Percentiles rank a stretch among this genome's conserved stretches.
Conservation (phyloP, 1,140 invertebrate genomes). For the Littorina saxatilis region DNA sequence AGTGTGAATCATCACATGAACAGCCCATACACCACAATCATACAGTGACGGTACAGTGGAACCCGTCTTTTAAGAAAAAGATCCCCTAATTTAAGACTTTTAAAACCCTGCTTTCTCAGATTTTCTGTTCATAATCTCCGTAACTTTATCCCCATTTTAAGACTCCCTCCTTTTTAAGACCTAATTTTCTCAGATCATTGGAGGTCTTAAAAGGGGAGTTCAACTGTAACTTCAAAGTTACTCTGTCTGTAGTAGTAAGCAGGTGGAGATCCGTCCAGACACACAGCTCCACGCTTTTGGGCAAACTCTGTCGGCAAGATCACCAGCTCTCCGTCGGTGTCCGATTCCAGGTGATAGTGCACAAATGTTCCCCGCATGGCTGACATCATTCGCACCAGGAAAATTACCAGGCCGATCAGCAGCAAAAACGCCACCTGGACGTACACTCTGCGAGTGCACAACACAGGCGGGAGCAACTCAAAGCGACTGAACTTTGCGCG, state of each 20-base stretch:
- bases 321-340: slow-evolving; percentile 63
- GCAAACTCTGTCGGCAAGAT: slow-evolving; percentile 58
- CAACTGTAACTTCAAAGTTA: no score
- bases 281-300: slow-evolving; percentile 47
- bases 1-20: no score
- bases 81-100: no score
- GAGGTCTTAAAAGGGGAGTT: no score
- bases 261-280: slow-evolving; percentile 66
- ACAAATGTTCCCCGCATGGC: slow-evolving; percentile 58
- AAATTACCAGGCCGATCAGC: slow-evolving; percentile 47
- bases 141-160: no score
- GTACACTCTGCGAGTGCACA: slow-evolving; percentile 55
- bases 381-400: slow-evolving; percentile 51
- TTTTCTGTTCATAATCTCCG: no score
- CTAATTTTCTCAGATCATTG: no score
- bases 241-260: slow-evolving; percentile 63
- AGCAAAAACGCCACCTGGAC: slow-evolving; percentile 52
- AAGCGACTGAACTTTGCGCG: slow-evolving; percentile 43
- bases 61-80: no score
- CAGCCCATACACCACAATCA: no score
- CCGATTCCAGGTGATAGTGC: slow-evolving; percentile 51
- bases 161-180: no score
- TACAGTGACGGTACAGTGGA: no score
- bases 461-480: slow-evolving; percentile 49
- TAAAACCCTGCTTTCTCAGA: no score